phyloP scores from a whole-genome alignment of 2,888 invertebrate genomes.

The Latheticus oryzae region DNA sequence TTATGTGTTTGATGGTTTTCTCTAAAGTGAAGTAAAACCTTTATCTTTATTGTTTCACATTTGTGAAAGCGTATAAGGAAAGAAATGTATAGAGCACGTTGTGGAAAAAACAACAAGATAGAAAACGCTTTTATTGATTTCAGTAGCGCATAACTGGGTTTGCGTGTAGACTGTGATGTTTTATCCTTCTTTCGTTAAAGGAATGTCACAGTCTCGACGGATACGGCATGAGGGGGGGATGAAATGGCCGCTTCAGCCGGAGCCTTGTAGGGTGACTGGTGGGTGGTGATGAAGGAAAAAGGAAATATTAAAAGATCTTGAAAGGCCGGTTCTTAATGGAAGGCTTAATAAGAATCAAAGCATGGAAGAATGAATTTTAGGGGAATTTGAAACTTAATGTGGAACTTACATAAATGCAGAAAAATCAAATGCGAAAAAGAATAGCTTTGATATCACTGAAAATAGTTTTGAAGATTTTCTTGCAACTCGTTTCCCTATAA shows the following conservation, averaged over 20 bases:
- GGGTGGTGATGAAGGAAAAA: conserved; percentile 51
- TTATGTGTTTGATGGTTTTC: conserved; percentile 54
- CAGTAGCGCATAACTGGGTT: conserved; percentile 76
- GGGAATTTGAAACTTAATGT: no score
- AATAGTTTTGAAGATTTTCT: no score
- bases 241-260: conserved; percentile 60
- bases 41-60: conserved; percentile 56
- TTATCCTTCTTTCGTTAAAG: conserved; percentile 6
- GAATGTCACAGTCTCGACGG: conserved; percentile 54
- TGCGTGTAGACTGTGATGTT: conserved; percentile 60
- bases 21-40: conserved; percentile 53
- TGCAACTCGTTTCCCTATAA: no score
- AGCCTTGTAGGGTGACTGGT: conserved; percentile 52
- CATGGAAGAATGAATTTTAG: no score
- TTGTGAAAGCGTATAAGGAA: conserved; percentile 47
- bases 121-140: conserved; percentile 75
- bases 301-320: conserved; percentile 50
- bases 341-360: conserved; percentile 3
- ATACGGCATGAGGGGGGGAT: conserved; percentile 55
- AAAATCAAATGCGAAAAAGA: no score
- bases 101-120: conserved; percentile 54
- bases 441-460: no score
- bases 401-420: no score
- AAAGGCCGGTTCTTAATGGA: conserved; percentile 47
- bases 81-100: conserved; percentile 48